phyloP scores from a whole-genome alignment of 2,888 invertebrate genomes.

The Adela reaumurella region DNA sequence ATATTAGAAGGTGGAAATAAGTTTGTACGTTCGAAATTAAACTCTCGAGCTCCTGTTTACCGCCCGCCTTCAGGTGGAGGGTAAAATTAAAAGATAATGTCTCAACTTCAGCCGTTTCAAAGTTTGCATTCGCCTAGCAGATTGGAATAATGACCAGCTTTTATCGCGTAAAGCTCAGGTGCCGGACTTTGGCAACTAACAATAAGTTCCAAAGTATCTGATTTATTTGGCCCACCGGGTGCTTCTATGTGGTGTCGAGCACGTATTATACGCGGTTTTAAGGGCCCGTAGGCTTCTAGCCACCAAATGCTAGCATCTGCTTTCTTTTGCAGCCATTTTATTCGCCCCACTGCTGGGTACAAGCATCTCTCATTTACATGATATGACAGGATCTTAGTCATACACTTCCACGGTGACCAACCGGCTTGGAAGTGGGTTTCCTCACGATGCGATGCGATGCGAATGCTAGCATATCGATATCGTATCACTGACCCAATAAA shows the following conservation, averaged over 20 bases:
- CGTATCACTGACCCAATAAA: too few relatives aligned
- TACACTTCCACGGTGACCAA: too few relatives aligned
- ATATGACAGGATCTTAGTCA: too few relatives aligned
- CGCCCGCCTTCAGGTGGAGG: slow-evolving; percentile 7
- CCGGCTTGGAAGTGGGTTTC: too few relatives aligned
- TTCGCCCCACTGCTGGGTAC: too few relatives aligned
- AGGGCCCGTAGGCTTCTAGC: too few relatives aligned
- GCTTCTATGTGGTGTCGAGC: not conserved
- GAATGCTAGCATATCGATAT: too few relatives aligned
- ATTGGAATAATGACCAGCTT: slow-evolving; percentile 43
- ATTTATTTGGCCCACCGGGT: not conserved
- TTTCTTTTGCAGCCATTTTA: too few relatives aligned
- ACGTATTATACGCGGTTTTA: too few relatives aligned
- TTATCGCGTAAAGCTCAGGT: not conserved
- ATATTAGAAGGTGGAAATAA: not conserved
- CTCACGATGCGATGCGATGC: too few relatives aligned
- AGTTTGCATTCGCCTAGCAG: slow-evolving; percentile 33
- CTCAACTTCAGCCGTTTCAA: slow-evolving; percentile 38
- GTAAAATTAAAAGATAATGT: slow-evolving; percentile 45
- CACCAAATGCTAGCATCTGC: too few relatives aligned
- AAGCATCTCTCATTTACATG: too few relatives aligned
- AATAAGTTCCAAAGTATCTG: not conserved
- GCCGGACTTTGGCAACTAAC: not conserved
- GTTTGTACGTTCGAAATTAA: not conserved
- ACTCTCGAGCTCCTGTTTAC: not conserved